These are phyloP conservation scores for Catocala sponsa DNA, from an alignment of 2,888 invertebrate genomes.

Conservation along the genomic window DNA sequence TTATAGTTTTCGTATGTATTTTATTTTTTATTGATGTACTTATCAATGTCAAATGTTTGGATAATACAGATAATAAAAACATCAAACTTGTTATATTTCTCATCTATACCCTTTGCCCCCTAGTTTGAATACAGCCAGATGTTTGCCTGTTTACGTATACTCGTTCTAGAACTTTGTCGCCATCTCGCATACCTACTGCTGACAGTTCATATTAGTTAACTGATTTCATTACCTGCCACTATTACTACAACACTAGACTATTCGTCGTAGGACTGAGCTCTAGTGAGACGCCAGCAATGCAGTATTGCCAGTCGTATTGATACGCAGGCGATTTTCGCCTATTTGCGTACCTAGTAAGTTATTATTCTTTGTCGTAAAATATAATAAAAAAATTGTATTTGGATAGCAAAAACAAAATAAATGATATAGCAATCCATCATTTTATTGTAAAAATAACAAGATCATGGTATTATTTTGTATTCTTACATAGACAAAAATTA, in stretches of 20 bases:
- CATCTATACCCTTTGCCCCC: neutral
- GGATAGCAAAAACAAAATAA: conserved; percentile 5
- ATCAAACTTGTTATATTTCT: conserved; percentile 28
- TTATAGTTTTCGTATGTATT: conserved; percentile 26
- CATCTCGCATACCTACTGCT: no score
- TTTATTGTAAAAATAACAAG: conserved; percentile 63
- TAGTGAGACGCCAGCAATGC: no score
- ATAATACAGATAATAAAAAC: conserved; percentile 48
- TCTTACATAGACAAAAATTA: conserved; percentile 49
- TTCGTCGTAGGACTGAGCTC: no score
- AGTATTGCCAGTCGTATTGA: no score
- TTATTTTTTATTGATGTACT: conserved; percentile 39
- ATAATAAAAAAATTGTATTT: no score
- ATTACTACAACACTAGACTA: no score
- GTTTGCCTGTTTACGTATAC: neutral
- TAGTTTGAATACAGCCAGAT: neutral
- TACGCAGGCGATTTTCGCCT: no score
- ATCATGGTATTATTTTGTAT: conserved; percentile 52
- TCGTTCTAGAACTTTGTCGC: no score
- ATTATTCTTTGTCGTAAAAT: no score
- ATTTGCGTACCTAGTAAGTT: no score
- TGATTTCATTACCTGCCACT: no score
- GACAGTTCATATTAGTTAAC: no score
- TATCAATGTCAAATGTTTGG: conserved; percentile 41
- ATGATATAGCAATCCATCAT: conserved; percentile 22